These are phyloP conservation scores for Clarias laeviceps DNA, from an alignment of 2,797 vertebrate species.

Conservation along the genomic window DNA sequence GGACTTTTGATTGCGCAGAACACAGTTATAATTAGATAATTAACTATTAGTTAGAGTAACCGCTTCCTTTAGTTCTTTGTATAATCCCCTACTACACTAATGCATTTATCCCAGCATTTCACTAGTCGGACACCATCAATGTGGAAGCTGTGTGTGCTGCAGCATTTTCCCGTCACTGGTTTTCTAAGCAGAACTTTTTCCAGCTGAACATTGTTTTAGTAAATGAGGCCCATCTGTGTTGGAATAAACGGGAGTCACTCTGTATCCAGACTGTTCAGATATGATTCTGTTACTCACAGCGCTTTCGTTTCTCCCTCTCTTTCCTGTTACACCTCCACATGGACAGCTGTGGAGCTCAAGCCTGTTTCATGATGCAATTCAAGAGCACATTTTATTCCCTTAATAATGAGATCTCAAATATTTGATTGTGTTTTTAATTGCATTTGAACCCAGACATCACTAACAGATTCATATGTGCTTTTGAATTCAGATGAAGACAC, in stretches of 20 bases:
- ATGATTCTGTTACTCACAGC: conserved; percentile 16
- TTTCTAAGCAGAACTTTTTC: background rate
- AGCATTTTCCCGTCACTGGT: background rate
- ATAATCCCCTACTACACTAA: no score
- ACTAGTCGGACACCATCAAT: no score
- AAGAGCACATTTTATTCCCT: conserved; percentile 45
- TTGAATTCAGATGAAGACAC: conserved; percentile 57
- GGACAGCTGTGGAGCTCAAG: conserved; percentile 27
- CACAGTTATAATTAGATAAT: no score
- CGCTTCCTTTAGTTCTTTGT: no score
- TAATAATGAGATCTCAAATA: background rate
- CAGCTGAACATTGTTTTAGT: background rate
- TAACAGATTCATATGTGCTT: conserved; percentile 46
- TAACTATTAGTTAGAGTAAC: no score
- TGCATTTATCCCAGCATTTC: no score
- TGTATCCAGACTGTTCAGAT: conserved; percentile 22
- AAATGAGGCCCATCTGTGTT: background rate
- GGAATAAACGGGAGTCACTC: conserved; percentile 31
- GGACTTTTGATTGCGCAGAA: no score
- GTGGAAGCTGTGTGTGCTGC: background rate
- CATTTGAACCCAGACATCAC: background rate
- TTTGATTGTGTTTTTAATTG: background rate
- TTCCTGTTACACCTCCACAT: conserved; percentile 50
- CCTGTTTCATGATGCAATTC: conserved; percentile 51
- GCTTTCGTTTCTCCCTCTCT: conserved; percentile 41